Evolutionary conservation across 2,797 vertebrate genomes (phyloP), one percentile per base, ranked within the genome.

Genomic region (Pantherophis vulpinus): DNA sequence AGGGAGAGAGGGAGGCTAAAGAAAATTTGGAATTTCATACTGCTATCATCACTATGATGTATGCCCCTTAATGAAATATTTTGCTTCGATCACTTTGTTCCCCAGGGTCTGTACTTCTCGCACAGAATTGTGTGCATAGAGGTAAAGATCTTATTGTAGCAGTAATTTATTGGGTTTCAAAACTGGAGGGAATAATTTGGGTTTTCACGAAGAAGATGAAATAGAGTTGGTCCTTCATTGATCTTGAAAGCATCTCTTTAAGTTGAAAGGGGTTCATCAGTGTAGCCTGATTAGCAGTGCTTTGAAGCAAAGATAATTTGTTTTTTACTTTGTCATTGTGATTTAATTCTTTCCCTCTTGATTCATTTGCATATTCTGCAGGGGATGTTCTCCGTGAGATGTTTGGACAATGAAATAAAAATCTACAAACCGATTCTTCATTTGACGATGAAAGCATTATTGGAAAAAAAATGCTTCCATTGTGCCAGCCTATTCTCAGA

Each of bases 81-180:
- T 94, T 91, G 20, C 25, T 86, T 90, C n/a, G 13, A 92, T 95
- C 61, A 63, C 37, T 58, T 60, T 91, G 29, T 86, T 86, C 56
- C 51, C 42, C 86, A 18, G 86, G 11, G 47, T 11, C 86, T 56
- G 66, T 29, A 89, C 58, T 58, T 56, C 47, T 74, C 29, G 47
- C 88, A 27, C 42, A 18, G 74, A 74, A 90, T 90, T 29, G 59
- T 90, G 51, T 88, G 58, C 79, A 66, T 12, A 63, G 51, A 91
- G 59, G 87, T 90, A 91, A 87, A 91, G 29, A 63, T 91, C 91
- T 93, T 42, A 37, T 89, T 54, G 23, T 88, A 59, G 90, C 20
- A 32, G 55, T 89, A 89, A 91, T 89, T 93, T 92, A 91, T 91
- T 92, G 89, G 54, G 91, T 92, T 92, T 92, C 86, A 90, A 54